phyloP scores from a whole-genome alignment of 2,888 invertebrate genomes.

The Melinaea menophilus region DNA sequence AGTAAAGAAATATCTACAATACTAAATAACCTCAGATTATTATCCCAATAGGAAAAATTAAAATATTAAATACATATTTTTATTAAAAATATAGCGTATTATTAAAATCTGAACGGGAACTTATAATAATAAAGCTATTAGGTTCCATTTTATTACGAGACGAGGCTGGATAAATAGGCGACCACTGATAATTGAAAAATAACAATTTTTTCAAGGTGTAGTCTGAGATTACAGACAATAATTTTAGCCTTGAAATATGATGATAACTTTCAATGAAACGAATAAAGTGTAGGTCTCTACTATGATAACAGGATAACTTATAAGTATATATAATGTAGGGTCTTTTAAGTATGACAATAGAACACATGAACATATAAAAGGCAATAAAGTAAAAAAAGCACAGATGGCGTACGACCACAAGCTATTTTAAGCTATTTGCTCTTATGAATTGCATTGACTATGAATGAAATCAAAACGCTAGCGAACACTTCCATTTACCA shows the following conservation, averaged over 20 bases:
- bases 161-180: conserved; percentile 36
- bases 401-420: conserved; percentile 9
- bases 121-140: background rate
- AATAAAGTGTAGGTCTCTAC: too few species aligned
- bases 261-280: too few species aligned
- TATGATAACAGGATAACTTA: too few species aligned
- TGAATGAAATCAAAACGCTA: conserved; percentile 25
- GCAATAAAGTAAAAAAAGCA: conserved; percentile 6
- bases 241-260: too few species aligned
- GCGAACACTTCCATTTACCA: conserved; percentile 14
- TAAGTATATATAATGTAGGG: too few species aligned
- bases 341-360: too few species aligned
- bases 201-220: conserved; percentile 35
- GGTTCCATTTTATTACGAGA: background rate
- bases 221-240: conserved; percentile 15
- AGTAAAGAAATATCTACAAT: conserved; percentile 51
- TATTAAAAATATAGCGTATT: too few species aligned
- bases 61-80: too few species aligned
- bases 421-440: conserved; percentile 24
- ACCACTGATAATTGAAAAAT: conserved; percentile 37
- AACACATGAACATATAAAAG: background rate
- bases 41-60: too few species aligned
- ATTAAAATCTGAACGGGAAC: background rate
- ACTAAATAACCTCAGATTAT: too few species aligned
- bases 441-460: conserved; percentile 27